These are phyloP conservation scores for Gavia stellata DNA, from an alignment of 2,113 vertebrate genomes.

Conservation along the genomic window DNA sequence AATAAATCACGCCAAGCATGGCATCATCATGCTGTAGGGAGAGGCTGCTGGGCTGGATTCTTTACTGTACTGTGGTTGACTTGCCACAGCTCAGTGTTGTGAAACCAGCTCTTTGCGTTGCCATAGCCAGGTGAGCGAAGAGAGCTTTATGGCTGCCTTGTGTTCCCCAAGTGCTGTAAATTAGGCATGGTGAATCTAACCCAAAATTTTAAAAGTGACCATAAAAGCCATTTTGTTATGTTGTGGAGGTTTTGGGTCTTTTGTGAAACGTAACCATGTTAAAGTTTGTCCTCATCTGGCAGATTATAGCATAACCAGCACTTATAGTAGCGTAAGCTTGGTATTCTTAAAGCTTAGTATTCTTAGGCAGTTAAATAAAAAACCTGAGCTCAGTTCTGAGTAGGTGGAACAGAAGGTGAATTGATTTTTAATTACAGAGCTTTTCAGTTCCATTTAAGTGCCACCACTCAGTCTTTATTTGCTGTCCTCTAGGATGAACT, in stretches of 20 bases:
- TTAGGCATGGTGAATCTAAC: background rate
- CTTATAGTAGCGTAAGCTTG: background rate
- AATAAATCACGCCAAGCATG: background rate
- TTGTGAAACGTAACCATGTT: background rate
- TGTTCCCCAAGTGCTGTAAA: background rate
- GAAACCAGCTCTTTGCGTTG: background rate
- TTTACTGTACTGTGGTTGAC: background rate
- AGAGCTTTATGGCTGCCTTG: background rate
- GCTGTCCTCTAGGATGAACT: background rate
- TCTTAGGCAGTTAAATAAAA: background rate
- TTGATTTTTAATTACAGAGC: background rate
- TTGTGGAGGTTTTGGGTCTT: background rate
- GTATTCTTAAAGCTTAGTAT: background rate
- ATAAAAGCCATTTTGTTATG: background rate
- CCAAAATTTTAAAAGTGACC: background rate
- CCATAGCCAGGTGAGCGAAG: background rate
- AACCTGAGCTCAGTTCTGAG: background rate
- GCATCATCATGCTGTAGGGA: background rate
- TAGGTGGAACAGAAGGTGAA: background rate
- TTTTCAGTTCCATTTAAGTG: background rate
- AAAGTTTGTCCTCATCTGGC: background rate
- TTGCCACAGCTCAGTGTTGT: background rate
- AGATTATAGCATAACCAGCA: background rate
- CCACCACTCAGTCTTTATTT: background rate
- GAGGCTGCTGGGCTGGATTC: background rate